Evolutionary conservation across 2,797 vertebrate genomes (phyloP), one percentile per base, ranked within the genome.

Genomic region (Urocyon cinereoargenteus): DNA sequence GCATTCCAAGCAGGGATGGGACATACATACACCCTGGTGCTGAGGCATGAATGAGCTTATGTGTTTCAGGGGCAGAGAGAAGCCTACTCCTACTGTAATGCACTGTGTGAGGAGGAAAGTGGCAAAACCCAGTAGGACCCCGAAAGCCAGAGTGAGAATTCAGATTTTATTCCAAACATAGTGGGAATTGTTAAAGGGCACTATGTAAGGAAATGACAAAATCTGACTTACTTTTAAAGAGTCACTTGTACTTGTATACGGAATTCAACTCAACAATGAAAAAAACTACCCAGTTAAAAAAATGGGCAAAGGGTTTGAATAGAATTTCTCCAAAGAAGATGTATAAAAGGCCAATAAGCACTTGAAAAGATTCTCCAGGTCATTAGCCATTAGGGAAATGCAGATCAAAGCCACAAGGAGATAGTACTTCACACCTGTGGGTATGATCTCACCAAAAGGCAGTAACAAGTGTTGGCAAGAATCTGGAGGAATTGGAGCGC

Each of bases 191-290:
- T 64, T 82, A 64, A 19, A 79, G 24, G 18, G 4, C 26, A 21
- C 49, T 59, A 86, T 90, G 8, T 7, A 85, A 40, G 57, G 28
- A 26, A 86, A 2, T 96, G 40, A 81, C 13, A 83, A 94, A n/a
- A 77, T 66, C 34, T 94, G 53, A 75, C 70, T 70, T 96, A 59
- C 73, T 87, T 97, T 83, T 68, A 57, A 72, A 79, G 96, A 86
- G 28, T 75, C 53, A 89, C 45, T 84, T 87, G 15, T 15, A 40
- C 16, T 75, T 90, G 6, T 88, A 85, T 96, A 22, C 68, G 86
- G 55, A 94, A 57, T 85, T 73, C 83, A 95, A 31, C 15, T 93
- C 34, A 94, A 34, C 18, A 59, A 15, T 88, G 36, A 82, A 96
- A 81, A 70, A 90, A 51, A 61, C 21, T 95, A 81, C 34, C 66